Conservation (phyloP, 2,797 vertebrate species). For the Acanthornis magna region DNA sequence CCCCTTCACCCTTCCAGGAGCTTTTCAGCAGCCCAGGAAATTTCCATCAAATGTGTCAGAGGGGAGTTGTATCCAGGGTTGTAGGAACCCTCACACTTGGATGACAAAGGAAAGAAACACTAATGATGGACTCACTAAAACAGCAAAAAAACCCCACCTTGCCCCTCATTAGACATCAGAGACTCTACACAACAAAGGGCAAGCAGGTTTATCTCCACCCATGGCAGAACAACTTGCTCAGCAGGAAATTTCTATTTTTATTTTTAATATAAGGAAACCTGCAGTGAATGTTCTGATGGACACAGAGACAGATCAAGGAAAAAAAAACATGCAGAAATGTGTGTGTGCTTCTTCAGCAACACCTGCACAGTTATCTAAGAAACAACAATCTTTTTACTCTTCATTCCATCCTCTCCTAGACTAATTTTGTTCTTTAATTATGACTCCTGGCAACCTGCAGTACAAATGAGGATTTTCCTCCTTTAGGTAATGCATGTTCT, state of each 20-base stretch:
- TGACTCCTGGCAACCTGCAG: constrained; percentile 53
- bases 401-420: constrained; percentile 12
- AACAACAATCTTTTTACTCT: neutral
- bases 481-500: constrained; percentile 59
- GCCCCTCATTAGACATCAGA: neutral
- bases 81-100: neutral
- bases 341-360: neutral
- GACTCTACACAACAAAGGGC: neutral
- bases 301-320: neutral
- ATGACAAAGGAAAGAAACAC: neutral
- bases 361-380: constrained; percentile 3
- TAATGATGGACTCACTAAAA: neutral
- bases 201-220: neutral
- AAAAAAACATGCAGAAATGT: neutral
- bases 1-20: neutral
- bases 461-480: constrained; percentile 59
- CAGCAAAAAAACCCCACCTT: neutral
- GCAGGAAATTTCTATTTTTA: neutral
- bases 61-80: neutral
- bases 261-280: neutral
- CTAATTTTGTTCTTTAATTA: constrained; percentile 66
- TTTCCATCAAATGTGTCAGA: neutral
- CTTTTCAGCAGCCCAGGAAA: neutral
- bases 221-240: neutral
- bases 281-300: neutral